Percentiles rank a stretch among this genome's conserved stretches.
These are phyloP conservation scores for Apis florea DNA, from an alignment of 1,140 invertebrate genomes.

Conservation along the genomic window DNA sequence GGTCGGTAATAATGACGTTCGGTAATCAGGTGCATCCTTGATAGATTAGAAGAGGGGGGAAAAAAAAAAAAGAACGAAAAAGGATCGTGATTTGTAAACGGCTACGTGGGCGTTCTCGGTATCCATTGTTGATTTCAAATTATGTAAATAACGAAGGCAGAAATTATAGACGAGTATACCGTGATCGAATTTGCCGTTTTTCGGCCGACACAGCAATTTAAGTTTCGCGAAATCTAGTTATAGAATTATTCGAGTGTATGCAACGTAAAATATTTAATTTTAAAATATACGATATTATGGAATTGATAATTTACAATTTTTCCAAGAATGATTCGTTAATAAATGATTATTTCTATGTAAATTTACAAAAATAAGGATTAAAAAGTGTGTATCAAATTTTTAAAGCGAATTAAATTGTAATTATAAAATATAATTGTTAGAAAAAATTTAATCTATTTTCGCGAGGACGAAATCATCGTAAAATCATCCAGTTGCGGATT, in stretches of 20 bases:
- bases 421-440: no score
- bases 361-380: no score
- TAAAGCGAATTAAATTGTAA: no score
- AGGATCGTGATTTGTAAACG: constrained; percentile 52
- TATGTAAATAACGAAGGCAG: constrained; percentile 56
- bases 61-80: constrained; percentile 23
- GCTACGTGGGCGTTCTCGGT: constrained; percentile 67
- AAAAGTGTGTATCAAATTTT: no score
- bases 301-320: no score
- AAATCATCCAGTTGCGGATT: no score
- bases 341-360: no score
- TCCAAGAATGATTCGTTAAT: no score
- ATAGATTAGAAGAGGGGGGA: constrained; percentile 46
- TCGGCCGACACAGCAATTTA: constrained; percentile 12
- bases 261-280: no score
- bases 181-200: constrained; percentile 40
- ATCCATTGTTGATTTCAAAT: constrained; percentile 59
- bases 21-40: constrained; percentile 71
- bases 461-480: no score
- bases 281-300: no score
- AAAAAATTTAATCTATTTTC: no score
- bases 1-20: constrained; percentile 72
- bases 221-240: neutral
- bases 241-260: neutral
- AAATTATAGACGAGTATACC: constrained; percentile 46